Base-by-base conservation (phyloP, 2,113 vertebrate species). In the Leucosticte australis region DNA sequence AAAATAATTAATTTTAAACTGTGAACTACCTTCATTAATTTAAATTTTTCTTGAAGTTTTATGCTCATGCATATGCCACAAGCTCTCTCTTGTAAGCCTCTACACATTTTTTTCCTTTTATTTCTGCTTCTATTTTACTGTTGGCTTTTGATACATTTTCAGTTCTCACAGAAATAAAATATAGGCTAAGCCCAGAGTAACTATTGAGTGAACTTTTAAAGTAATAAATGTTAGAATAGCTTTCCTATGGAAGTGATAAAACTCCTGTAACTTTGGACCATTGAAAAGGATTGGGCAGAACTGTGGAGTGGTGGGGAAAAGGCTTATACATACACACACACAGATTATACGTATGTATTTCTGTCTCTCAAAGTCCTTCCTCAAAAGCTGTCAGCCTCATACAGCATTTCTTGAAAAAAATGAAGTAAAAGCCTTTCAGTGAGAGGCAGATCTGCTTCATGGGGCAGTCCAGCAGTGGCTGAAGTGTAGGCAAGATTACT, bases 1-100 rank as follows among this genome's bases (percentile, higher is more conserved):
- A 83, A 96, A 78, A 92, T 90, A 93, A 81, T 96, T 96, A 82
- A 75, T 87, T 93, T 92, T 83, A 86, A 95, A 75, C 68, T 94
- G 91, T 64, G 75, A 97, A 95, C 83, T 78, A 92, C 68, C 70
- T 92, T 83, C 76, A 90, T 94, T 67, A 81, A 75, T 94, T 96
- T 85, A 87, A 80, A 44, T 92, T 96, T 89, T 96, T 94, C 79
- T 90, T 84, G 55, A 92, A 96, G 71, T 86, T 90, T 94, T 92
- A 87, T 69, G 37, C 74, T 77, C 59, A 85, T 92, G 57, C 84
- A 94, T 95, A 96, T 97, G 84, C 84, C 75, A 91, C 41, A 71
- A 95, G 82, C 79, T 55, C 35, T 49, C 74, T 79, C 87, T 89
- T 73, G 11, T 55, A 42, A 76, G 39, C 31, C 47, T 60, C 84